Conservation (phyloP, 2,888 invertebrate species). For the Pterostichus niger region DNA sequence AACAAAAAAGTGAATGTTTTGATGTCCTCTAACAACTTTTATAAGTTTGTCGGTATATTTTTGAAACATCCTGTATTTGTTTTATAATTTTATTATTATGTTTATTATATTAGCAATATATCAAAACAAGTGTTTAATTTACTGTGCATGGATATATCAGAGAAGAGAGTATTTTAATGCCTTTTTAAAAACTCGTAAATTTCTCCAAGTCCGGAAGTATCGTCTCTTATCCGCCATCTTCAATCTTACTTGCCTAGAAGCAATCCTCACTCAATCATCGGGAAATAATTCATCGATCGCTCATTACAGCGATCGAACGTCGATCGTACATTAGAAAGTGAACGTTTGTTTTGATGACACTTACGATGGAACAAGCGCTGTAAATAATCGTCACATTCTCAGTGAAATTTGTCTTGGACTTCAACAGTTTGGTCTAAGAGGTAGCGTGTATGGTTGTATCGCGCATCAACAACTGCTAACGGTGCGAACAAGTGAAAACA, state of each 20-base stretch:
- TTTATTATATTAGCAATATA: too few species aligned
- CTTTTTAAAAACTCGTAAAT: slow-evolving; percentile 31
- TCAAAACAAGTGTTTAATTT: too few species aligned
- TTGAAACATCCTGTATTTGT: too few species aligned
- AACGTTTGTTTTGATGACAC: slow-evolving; percentile 41
- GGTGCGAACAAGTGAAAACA: slow-evolving; percentile 29
- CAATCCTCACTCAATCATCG: slow-evolving; percentile 1
- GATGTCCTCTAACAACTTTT: too few species aligned
- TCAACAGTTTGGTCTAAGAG: too few species aligned
- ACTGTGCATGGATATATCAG: too few species aligned
- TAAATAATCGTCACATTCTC: slow-evolving; percentile 12
- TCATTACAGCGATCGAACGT: not conserved
- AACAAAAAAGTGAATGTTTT: too few species aligned
- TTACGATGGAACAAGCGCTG: not conserved
- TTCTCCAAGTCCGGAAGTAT: not conserved
- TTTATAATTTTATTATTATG: too few species aligned
- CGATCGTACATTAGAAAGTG: slow-evolving; percentile 42
- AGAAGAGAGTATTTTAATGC: slow-evolving; percentile 14
- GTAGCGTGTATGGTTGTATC: too few species aligned
- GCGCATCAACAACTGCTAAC: too few species aligned
- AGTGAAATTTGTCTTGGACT: slow-evolving; percentile 46
- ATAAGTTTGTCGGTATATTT: too few species aligned
- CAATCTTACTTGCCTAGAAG: not conserved
- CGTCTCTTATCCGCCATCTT: slow-evolving; percentile 7
- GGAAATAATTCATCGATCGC: slow-evolving; percentile 12